Base-by-base conservation (phyloP, 2,888 invertebrate species). In the Drosophila neotestacea region DNA sequence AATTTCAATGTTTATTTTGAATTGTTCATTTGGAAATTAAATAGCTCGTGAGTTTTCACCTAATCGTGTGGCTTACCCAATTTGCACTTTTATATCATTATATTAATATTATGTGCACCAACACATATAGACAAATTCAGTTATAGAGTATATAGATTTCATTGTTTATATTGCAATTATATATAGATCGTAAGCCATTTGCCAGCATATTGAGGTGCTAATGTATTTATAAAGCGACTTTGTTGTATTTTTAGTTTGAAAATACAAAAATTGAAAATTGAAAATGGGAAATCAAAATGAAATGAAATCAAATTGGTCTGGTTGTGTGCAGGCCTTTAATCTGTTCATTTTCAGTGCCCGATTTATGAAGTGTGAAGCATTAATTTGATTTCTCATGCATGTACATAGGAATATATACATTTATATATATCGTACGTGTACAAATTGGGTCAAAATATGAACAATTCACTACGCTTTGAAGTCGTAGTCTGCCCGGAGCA, bases 341-440 rank as follows among this genome's bases (percentile, higher is more conserved):
- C 86, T 86, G 86, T 84, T 86, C 73, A 88, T 74, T 88, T 84
- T 86, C 85, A 86, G 58, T 77, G 69, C 41, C 69, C 77, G 73
- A 86, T 86, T 86, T 86, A 86, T 86, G 82, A 88, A 88, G 86
- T 86, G 86, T 54, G 88, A 86, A 84, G 70, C 80, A 88, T 80
- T 85, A 73, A 77, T 84, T 81, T 84, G 75, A 86, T 88, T 81
- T 72, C 75, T 63, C 52, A 50, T 52, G 27, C 38, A 63, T 60
- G 56, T 22, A 48, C 7, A 48, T 10, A 9, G 22, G 2, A 27
- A 10, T 13, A 32, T 42, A 1, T 41, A 6, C 34, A 42, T 11
- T 1, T 46, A 27, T 56, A 3, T 16, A 6, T 28, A 42, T 9
- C n/a, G 7, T 13, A 47, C 13, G 10, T 36, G 41, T 30, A 9